Evolutionary conservation across 2,113 vertebrate genomes (phyloP).

Genomic region (Pagrus major): DNA sequence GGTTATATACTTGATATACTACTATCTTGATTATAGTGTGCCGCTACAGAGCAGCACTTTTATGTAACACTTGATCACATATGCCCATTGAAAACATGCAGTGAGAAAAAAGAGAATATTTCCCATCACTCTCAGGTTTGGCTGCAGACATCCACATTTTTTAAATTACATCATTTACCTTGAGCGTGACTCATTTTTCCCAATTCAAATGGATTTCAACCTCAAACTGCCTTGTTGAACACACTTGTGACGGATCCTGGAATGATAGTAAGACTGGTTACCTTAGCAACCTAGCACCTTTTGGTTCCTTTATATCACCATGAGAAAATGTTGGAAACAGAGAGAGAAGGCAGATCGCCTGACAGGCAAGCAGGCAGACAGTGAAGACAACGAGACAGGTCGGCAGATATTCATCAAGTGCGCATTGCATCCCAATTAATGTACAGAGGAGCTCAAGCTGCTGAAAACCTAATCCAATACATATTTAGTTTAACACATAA

Average conservation of each 20-base stretch:
- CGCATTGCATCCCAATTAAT: slow-evolving; percentile 57
- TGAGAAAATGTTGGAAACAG: slow-evolving; percentile 59
- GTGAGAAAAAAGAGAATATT: background rate
- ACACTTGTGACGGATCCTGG: slow-evolving; percentile 47
- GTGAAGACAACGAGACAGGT: slow-evolving; percentile 32
- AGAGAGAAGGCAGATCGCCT: slow-evolving; percentile 33
- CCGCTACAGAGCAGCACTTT: background rate
- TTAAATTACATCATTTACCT: slow-evolving; percentile 5
- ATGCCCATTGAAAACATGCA: background rate
- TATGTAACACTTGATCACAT: background rate
- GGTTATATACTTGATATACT: background rate
- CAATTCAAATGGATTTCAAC: slow-evolving; percentile 42
- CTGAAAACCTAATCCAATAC: slow-evolving; percentile 31
- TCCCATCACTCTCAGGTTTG: background rate
- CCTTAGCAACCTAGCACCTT: slow-evolving; percentile 74
- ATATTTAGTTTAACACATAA: slow-evolving; percentile 28
- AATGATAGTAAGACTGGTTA: slow-evolving; percentile 64
- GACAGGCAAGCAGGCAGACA: slow-evolving; percentile 31
- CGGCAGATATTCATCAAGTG: slow-evolving; percentile 18
- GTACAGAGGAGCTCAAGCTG: slow-evolving; percentile 24
- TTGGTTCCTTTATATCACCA: slow-evolving; percentile 48
- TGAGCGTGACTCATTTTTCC: slow-evolving; percentile 1
- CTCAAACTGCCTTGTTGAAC: slow-evolving; percentile 49
- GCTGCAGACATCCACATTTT: background rate
- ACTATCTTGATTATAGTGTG: too few species aligned